Base-by-base conservation (phyloP, 2,113 vertebrate species). In the Nycticorax nycticorax region DNA sequence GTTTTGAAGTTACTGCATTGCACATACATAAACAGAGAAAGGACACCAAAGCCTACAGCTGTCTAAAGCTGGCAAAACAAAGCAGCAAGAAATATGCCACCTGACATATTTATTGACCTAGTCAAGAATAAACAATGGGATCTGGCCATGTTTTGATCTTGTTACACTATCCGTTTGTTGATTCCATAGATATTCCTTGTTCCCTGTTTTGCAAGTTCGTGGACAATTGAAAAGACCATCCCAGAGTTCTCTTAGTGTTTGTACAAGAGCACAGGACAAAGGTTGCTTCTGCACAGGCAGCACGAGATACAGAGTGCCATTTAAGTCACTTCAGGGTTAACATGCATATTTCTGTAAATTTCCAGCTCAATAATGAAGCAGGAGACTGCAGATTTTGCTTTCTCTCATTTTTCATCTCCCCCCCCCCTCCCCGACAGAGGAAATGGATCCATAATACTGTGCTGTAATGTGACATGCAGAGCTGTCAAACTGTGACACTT, bases 401-500 rank as follows among this genome's bases (percentile, higher is more conserved):
- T 85, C 22, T 85, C 52, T 87, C 62, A 45, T 92, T 93, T 93
- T 91, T 74, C 75, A 48, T 55, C 35, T 48, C 12, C 66, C 39
- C 1, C 17, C 12, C 7, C 6, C 32, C 57, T 19, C 22, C 14
- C 12, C 11, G 10, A 93, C 78, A 80, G 79, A 95, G 96, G 96
- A 96, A 96, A 96, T 93, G 74, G 89, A 95, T 93, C 73, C 77
- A 75, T 69, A 87, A 87, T 73, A 57, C 24, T 66, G 66, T 93
- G 92, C 75, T 69, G 57, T 92, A 91, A 96, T 94, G 87, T 89
- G 91, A 93, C 91, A 91, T 41, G 63, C 74, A 85, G 75, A 92
- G 91, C 94, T 95, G 92, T 97, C 96, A 95, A 92, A 85, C 69
- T 89, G 60, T 94, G 95, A 95, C 95, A 97, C 84, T 95, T 92